Conservation (phyloP, 1,140 invertebrate species). For the Bradynema listronoti region DNA sequence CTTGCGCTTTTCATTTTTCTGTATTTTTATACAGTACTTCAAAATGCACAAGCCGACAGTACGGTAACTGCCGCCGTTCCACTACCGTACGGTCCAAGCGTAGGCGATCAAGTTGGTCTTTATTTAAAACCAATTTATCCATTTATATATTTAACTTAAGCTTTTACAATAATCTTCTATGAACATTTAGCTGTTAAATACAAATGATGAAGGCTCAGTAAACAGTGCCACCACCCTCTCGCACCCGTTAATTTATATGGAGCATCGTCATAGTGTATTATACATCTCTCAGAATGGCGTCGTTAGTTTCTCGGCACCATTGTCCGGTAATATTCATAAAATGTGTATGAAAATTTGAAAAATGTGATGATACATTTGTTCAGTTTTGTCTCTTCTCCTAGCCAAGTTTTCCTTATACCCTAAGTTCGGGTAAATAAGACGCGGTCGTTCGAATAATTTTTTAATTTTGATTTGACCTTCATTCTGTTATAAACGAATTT, state of each 20-base stretch:
- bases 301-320: conserved; percentile 18
- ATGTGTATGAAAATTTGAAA: no score
- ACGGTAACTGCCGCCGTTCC: conserved; percentile 18
- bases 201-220: conserved; percentile 1
- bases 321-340: no score
- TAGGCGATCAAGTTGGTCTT: conserved; percentile 24
- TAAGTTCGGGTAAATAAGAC: no score
- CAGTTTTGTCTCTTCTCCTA: no score
- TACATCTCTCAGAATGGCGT: conserved; percentile 24
- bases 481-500: no score
- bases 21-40: no score
- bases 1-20: no score
- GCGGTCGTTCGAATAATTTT: no score
- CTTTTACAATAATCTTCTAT: background rate
- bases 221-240: conserved; percentile 10
- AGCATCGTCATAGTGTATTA: conserved; percentile 20
- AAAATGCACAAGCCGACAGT: no score
- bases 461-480: no score
- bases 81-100: conserved; percentile 21
- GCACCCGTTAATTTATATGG: conserved; percentile 18
- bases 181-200: background rate
- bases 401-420: no score
- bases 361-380: no score
- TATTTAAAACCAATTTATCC: background rate
- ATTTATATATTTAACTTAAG: background rate